Base-by-base conservation (phyloP, 2,797 vertebrate species). In the Anniella stebbinsi region DNA sequence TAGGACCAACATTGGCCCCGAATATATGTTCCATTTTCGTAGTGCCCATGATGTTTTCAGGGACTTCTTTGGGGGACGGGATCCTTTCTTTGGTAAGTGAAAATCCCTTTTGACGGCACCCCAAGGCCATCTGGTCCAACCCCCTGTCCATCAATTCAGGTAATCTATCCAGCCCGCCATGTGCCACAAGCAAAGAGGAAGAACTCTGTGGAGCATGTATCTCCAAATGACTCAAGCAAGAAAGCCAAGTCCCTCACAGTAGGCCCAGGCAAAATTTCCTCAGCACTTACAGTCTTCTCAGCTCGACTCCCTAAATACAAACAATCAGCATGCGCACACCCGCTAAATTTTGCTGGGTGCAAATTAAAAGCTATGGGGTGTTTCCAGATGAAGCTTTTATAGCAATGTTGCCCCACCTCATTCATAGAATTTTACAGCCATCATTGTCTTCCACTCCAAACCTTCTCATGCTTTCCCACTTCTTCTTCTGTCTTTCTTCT, bases 41-140 rank as follows among this genome's bases (percentile, higher is more conserved):
- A 98, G 92, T 87, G 98, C 98, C 93, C 98, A 98, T 12, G 98
- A 98, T 81, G 98, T 98, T 90, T 98, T 98, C 95, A 96, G 93
- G 92, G 98, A 98, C 38, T 98, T 98, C 92, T 98, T 98, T 73
- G 97, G 97, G 30, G 96, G 97, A n/a, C 96, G 97, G 93, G 98
- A 98, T 95, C 98, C 98, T 91, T 97, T 98, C 84, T 98, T 98
- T 85, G 98, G 98, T 98, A 94, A 95, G 97, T 94, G 54, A 9
- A 83, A 15, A 28, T 54, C 7, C 17, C 72, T 17, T 30, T 75
- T 4, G 23, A 77, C 45, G 15, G 66, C 18, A 77, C 41, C 45
- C n/a, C n/a, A 54, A 21, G 84, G 45, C 33, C 36, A 36, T 60
- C 18, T 89, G 17, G 54, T 23, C 51, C 57, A 45, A 76, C 2